A percentile compares a stretch with the other conserved stretches of the same genome.
Evolutionary conservation across 2,113 vertebrate species (phyloP).

Genomic region (Pseudois nayaur): DNA sequence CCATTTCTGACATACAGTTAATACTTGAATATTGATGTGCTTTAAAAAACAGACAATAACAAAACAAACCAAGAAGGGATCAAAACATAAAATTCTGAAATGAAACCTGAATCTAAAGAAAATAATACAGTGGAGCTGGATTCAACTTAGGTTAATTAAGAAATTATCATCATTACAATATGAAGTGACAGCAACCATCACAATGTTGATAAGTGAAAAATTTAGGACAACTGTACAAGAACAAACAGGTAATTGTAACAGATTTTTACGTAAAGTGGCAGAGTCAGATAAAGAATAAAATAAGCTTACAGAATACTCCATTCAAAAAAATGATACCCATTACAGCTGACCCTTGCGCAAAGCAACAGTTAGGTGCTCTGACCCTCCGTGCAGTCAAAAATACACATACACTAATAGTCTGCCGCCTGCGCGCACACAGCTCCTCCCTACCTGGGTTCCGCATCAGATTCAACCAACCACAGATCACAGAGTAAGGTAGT

Average conservation of each 20-base stretch:
- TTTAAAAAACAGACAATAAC: constrained; percentile 45
- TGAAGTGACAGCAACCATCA: constrained; percentile 59
- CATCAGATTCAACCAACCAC: background rate
- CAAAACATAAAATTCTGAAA: constrained; percentile 37
- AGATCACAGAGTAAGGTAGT: background rate
- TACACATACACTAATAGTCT: background rate
- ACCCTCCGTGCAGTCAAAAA: background rate
- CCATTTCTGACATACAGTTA: constrained; percentile 39
- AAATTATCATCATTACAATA: constrained; percentile 65
- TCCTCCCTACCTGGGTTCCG: background rate
- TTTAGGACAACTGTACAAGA: constrained; percentile 81
- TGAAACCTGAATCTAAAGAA: constrained; percentile 55
- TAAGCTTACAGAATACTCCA: constrained; percentile 65
- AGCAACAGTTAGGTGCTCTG: background rate
- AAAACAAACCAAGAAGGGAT: constrained; percentile 58
- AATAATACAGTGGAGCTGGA: constrained; percentile 46
- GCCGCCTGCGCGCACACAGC: background rate
- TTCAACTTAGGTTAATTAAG: constrained; percentile 59
- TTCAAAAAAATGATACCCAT: constrained; percentile 62
- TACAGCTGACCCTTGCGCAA: background rate
- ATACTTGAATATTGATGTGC: constrained; percentile 47
- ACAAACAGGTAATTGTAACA: constrained; percentile 76
- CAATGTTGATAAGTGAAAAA: constrained; percentile 39
- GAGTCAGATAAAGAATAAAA: constrained; percentile 56
- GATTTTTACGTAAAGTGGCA: constrained; percentile 74